Base-by-base conservation (phyloP, 2,113 vertebrate genomes). In the Turdus rufiventris region DNA sequence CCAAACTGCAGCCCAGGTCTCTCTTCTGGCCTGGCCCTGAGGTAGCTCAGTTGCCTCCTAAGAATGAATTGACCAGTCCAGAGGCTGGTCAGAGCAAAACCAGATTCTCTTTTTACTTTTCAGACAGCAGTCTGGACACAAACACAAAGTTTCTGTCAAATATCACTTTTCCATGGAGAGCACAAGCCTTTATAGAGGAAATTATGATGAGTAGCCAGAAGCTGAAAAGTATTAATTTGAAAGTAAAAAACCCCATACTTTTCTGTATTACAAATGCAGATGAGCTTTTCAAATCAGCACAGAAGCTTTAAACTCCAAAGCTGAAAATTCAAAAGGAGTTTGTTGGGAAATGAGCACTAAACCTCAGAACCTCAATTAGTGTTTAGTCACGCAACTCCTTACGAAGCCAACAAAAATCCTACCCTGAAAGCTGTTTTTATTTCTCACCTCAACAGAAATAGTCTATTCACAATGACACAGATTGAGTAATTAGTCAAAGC, bases 371-470 rank as follows among this genome's bases (percentile, higher is more conserved):
- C 57, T 94, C 94, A 79, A 61, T 83, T 76, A 90, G 53, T 14
- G 36, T 91, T 94, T 78, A 93, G 87, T 85, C 84, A 94, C 14
- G 3, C 53, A 95, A 56, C 53, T 80, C 60, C 58, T 72, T 10
- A 62, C 5, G 54, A 85, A 91, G 66, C 51, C 72, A 85, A 76
- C 50, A 92, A 70, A 88, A 94, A 95, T 73, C 14, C 50, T 82
- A 53, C 38, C 38, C 63, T 77, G 51, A 91, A 92, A 94, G 60
- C 60, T 84, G 60, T n/a, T 70, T 88, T 85, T 80, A 87, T 73
- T 78, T 82, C 58, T 90, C 95, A 94, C 85, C 71, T 95, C 85
- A 80, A 86, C 60, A 88, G 68, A 92, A 94, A 86, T 65, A 96
- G 87, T 53, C 75, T 77, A 90, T 91, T 91, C 85, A 80, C 83